A percentile compares a stretch with the other conserved stretches of the same genome.
Conservation (phyloP, 2,113 vertebrate species). For the Pseudorectes ferrugineus region DNA sequence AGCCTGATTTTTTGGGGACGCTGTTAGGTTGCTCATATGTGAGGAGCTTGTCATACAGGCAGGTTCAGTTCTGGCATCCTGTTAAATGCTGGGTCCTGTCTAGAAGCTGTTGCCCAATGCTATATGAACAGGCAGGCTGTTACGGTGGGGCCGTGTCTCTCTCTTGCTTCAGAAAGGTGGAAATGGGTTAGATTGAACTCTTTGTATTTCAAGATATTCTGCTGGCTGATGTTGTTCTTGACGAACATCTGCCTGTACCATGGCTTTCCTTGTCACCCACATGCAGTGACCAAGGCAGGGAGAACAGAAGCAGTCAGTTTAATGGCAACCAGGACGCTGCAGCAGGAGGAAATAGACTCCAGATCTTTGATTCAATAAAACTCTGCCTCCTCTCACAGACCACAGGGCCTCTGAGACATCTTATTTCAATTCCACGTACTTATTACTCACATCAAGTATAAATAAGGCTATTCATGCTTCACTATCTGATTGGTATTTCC, state of each 20-base stretch:
- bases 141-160: accelerated
- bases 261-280: neutral
- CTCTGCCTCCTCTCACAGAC: neutral
- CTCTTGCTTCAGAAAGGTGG: neutral
- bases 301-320: neutral
- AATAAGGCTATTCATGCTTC: neutral
- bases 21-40: neutral
- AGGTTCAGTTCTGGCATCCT: neutral
- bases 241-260: neutral
- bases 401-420: neutral
- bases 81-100: neutral
- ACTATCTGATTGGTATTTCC: neutral
- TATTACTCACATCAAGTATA: neutral
- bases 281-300: neutral
- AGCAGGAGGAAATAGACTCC: neutral
- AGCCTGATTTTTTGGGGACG: neutral
- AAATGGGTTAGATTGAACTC: neutral
- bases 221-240: neutral
- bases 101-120: neutral
- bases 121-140: neutral
- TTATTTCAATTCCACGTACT: neutral
- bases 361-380: neutral
- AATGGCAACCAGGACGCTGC: accelerated
- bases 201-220: neutral
- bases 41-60: neutral